Evolutionary conservation across 2,113 vertebrate species (phyloP).

Genomic region (Gymnorhina tibicen): DNA sequence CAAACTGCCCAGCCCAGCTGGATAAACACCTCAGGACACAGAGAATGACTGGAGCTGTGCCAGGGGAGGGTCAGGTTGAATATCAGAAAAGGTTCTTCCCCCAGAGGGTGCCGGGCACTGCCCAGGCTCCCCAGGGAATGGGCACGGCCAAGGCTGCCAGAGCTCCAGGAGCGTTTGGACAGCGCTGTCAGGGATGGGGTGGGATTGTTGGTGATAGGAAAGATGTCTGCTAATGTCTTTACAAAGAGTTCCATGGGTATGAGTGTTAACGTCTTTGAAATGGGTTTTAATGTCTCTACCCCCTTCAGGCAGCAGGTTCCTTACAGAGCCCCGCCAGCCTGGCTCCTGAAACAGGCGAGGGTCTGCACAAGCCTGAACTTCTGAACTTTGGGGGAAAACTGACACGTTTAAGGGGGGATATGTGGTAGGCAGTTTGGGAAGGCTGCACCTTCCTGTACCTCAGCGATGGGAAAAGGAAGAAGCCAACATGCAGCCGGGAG

Average conservation of each 20-base stretch:
- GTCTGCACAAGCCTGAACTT: background rate
- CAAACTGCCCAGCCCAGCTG: background rate
- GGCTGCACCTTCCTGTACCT: background rate
- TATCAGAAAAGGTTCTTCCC: too few relatives aligned
- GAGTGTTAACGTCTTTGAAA: background rate
- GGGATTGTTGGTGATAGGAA: background rate
- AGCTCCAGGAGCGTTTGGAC: background rate
- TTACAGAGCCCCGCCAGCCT: background rate
- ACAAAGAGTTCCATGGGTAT: too few relatives aligned
- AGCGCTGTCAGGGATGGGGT: rapidly evolving
- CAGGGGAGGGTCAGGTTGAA: rapidly evolving
- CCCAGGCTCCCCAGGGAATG: background rate
- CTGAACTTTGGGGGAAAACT: rapidly evolving
- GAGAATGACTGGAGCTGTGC: background rate
- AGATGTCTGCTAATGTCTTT: background rate
- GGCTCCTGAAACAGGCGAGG: rapidly evolving
- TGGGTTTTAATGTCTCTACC: background rate
- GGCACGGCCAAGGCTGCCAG: background rate
- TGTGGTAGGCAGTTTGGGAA: rapidly evolving
- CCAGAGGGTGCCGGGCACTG: background rate
- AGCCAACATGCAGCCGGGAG: rapidly evolving
- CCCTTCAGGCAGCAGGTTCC: background rate
- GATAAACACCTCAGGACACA: background rate
- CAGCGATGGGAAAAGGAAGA: background rate
- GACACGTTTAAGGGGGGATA: rapidly evolving